phyloP scores from a whole-genome alignment of 2,797 vertebrate genomes.

The Helostoma temminkii region DNA sequence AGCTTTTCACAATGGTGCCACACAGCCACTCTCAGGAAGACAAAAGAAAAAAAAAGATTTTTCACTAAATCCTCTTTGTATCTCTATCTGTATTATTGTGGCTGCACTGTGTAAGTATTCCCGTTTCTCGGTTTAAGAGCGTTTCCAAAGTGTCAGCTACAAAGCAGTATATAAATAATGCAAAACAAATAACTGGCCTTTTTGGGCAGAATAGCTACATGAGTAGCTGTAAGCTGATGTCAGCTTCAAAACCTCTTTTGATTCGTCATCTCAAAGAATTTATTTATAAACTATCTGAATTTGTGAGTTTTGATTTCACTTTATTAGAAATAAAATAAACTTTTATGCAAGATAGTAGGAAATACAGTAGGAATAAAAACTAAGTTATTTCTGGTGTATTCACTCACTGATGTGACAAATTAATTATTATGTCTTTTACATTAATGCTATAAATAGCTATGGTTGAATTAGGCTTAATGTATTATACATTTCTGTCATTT shows the following conservation, averaged over 20 bases:
- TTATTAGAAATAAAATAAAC: conserved; percentile 19
- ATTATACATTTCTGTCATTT: conserved; percentile 59
- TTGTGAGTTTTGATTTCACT: conserved; percentile 4
- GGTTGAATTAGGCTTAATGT: conserved; percentile 42
- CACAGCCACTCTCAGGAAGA: neutral
- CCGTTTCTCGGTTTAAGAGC: conserved; percentile 51
- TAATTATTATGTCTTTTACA: conserved; percentile 28
- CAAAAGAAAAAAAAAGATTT: neutral
- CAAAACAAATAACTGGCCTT: conserved; percentile 69
- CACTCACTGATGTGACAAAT: conserved; percentile 8
- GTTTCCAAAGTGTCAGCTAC: conserved; percentile 67
- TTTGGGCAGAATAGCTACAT: conserved; percentile 47
- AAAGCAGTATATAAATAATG: conserved; percentile 74
- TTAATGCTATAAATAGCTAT: conserved; percentile 47
- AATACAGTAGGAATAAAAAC: neutral
- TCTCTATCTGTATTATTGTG: conserved; percentile 17
- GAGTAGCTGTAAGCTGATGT: conserved; percentile 45
- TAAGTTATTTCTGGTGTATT: neutral
- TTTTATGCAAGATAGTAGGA: too few relatives aligned
- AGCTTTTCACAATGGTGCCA: conserved; percentile 17
- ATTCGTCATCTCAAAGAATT: neutral
- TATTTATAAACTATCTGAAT: neutral
- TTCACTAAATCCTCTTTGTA: conserved; percentile 1
- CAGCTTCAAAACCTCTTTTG: conserved; percentile 44
- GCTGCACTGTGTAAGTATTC: conserved; percentile 57